These are phyloP conservation scores for Aegotheles bennettii DNA, from an alignment of 2,113 vertebrate species.

Conservation along the genomic window DNA sequence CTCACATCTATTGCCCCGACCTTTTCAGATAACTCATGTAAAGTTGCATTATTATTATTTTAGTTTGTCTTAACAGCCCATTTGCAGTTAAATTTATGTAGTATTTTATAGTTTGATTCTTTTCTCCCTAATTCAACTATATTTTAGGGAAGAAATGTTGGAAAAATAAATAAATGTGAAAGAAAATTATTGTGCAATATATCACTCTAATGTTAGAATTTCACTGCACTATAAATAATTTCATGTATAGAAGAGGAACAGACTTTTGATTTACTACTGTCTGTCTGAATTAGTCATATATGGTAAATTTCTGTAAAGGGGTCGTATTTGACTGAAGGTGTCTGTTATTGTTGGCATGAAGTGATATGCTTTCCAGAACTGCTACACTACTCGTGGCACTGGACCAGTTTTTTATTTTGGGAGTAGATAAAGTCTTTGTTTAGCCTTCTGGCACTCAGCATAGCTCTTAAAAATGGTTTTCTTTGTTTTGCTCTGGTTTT, in stretches of 20 bases:
- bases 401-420: slow-evolving; percentile 39
- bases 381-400: background rate
- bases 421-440: slow-evolving; percentile 59
- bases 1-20: background rate
- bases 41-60: background rate
- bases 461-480: slow-evolving; percentile 48
- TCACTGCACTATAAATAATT: slow-evolving; percentile 28
- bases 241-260: background rate
- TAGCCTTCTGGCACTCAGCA: slow-evolving; percentile 37
- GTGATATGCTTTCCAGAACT: slow-evolving; percentile 18
- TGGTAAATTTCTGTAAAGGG: slow-evolving; percentile 3
- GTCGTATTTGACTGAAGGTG: slow-evolving; percentile 15
- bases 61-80: background rate
- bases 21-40: background rate
- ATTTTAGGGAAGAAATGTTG: background rate
- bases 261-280: slow-evolving; percentile 2
- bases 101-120: background rate
- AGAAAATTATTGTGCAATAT: background rate
- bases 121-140: background rate
- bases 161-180: background rate
- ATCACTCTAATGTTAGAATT: slow-evolving; percentile 5
- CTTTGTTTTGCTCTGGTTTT: slow-evolving; percentile 58
- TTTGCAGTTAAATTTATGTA: background rate
- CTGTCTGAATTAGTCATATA: slow-evolving; percentile 36
- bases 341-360: slow-evolving; percentile 59